Conservation (phyloP, 1,140 invertebrate genomes). For the Drosophila pseudoobscura region DNA sequence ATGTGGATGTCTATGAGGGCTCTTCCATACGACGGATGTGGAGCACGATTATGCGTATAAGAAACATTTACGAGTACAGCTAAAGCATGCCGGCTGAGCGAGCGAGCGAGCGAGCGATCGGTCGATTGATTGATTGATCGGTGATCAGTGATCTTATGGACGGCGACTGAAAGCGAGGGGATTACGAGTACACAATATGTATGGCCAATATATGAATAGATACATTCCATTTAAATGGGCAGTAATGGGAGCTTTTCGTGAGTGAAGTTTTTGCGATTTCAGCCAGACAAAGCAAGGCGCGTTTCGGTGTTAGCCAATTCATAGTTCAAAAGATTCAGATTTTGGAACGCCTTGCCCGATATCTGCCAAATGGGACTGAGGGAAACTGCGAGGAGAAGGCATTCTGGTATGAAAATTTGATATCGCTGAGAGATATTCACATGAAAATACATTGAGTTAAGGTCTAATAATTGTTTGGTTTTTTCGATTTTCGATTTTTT, state of each 20-base stretch:
- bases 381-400: slow-evolving; percentile 28
- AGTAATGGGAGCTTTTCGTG: slow-evolving; percentile 34
- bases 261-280: slow-evolving; percentile 46
- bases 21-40: slow-evolving; percentile 12
- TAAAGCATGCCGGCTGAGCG: slow-evolving; percentile 64
- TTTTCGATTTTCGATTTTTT: slow-evolving; percentile 42
- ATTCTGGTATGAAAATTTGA: slow-evolving; percentile 40
- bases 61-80: slow-evolving; percentile 43
- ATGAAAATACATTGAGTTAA: slow-evolving; percentile 63
- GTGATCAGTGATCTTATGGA: slow-evolving; percentile 32
- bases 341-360: slow-evolving; percentile 37
- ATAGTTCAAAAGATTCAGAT: neutral
- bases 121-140: slow-evolving; percentile 3
- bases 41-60: slow-evolving; percentile 18
- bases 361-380: slow-evolving; percentile 1
- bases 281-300: slow-evolving; percentile 38
- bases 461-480: slow-evolving; percentile 31
- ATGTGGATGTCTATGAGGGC: slow-evolving; percentile 42
- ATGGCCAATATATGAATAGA: slow-evolving; percentile 26
- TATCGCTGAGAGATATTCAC: slow-evolving; percentile 59
- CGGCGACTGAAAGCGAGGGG: slow-evolving; percentile 18
- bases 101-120: slow-evolving; percentile 19
- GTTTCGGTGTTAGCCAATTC: slow-evolving; percentile 21
- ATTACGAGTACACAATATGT: slow-evolving; percentile 1
- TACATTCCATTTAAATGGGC: slow-evolving; percentile 40